A percentile compares a stretch with the other conserved stretches of the same genome.
phyloP scores from a whole-genome alignment of 2,888 invertebrate species.

The Drosophila neutralis region DNA sequence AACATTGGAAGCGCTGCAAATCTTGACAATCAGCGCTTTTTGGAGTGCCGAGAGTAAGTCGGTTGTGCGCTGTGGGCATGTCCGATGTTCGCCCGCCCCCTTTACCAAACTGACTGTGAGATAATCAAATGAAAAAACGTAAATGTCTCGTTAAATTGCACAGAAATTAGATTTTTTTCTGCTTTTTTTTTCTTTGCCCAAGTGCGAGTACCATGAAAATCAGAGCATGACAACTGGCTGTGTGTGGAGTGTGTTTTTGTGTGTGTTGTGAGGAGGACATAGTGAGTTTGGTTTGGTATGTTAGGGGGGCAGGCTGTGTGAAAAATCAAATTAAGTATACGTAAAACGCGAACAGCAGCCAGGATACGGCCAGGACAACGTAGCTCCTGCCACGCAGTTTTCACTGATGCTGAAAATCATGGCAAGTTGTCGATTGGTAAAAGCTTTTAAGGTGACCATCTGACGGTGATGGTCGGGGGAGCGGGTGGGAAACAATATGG shows the following conservation, averaged over 20 bases:
- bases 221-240: slow-evolving; percentile 76
- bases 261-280: slow-evolving; percentile 7
- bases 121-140: slow-evolving; percentile 83
- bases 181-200: slow-evolving; percentile 16
- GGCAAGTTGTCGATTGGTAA: slow-evolving; percentile 78
- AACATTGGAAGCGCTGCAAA: slow-evolving; percentile 50
- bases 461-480: slow-evolving; percentile 32
- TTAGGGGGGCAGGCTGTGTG: slow-evolving; percentile 56
- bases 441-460: slow-evolving; percentile 74
- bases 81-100: slow-evolving; percentile 33
- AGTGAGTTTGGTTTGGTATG: slow-evolving; percentile 11
- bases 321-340: slow-evolving; percentile 80
- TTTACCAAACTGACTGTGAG: slow-evolving; percentile 78
- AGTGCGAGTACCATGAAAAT: slow-evolving; percentile 62
- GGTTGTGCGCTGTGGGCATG: slow-evolving; percentile 20
- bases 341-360: slow-evolving; percentile 72
- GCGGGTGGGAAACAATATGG: slow-evolving; percentile 19
- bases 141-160: slow-evolving; percentile 84
- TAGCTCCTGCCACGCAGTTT: slow-evolving; percentile 46
- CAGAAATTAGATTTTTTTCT: slow-evolving; percentile 82
- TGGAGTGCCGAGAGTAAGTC: slow-evolving; percentile 18
- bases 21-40: slow-evolving; percentile 70
- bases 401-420: slow-evolving; percentile 73
- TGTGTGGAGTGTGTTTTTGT: slow-evolving; percentile 22
- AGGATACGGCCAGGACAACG: slow-evolving; percentile 28